Evolutionary conservation across 2,113 vertebrate species (phyloP).

Genomic region (Sciurus niger): DNA sequence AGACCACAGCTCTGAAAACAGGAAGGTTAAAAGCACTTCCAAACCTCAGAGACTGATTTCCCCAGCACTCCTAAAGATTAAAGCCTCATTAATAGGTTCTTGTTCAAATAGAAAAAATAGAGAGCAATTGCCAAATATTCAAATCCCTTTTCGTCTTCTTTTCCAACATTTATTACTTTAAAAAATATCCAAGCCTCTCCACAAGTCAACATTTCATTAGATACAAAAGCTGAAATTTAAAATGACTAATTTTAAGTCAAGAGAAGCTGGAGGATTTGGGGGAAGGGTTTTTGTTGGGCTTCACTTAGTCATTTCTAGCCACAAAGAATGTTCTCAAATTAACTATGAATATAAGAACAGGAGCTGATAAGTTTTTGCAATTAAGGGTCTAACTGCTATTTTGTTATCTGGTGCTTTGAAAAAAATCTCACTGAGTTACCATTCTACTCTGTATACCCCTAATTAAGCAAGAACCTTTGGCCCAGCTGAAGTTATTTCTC

Average conservation of each 20-base stretch:
- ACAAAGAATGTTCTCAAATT: background rate
- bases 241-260: background rate
- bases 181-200: background rate
- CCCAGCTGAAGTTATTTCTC: slow-evolving; percentile 40
- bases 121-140: background rate
- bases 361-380: background rate
- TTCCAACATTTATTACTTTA: background rate
- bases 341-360: background rate
- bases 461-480: slow-evolving; percentile 67
- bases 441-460: slow-evolving; percentile 8
- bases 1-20: background rate
- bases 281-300: background rate
- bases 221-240: slow-evolving; percentile 23
- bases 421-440: slow-evolving; percentile 29
- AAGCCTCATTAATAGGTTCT: background rate
- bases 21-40: background rate
- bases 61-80: background rate
- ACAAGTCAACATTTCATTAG: background rate
- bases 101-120: background rate
- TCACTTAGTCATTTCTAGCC: background rate
- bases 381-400: background rate
- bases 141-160: background rate
- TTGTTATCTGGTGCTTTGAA: background rate
- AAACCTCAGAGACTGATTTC: background rate
- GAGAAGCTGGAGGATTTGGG: background rate